These are phyloP conservation scores for Sminthurinus aureus DNA, from an alignment of 2,888 invertebrate genomes.

Conservation along the genomic window DNA sequence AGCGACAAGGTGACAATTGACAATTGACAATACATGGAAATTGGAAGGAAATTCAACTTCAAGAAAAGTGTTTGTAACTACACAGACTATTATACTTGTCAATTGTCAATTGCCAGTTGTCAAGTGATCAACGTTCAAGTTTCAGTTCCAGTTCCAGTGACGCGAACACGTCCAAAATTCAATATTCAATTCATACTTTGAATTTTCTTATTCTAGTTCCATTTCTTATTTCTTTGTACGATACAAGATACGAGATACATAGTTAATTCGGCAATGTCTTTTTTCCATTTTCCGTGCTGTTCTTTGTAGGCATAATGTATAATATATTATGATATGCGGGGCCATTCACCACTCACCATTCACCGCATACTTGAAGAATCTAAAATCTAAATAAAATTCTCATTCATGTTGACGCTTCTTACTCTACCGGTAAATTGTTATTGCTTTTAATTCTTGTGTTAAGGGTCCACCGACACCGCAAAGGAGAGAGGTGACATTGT, in stretches of 20 bases:
- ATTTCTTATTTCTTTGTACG: not conserved
- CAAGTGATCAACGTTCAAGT: too few relatives aligned
- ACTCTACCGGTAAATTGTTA: constrained; percentile 1
- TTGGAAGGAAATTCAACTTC: not conserved
- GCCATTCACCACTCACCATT: not conserved
- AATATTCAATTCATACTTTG: not conserved
- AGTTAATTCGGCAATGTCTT: not conserved
- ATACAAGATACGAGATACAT: too few relatives aligned
- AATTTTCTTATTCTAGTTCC: not conserved
- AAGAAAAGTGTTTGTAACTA: not conserved
- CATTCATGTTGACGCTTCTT: not conserved
- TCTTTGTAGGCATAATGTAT: too few relatives aligned
- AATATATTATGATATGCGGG: too few relatives aligned
- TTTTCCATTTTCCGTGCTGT: too few relatives aligned
- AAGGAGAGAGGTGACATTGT: constrained; percentile 33
- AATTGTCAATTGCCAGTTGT: constrained; percentile 19
- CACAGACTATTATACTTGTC: not conserved
- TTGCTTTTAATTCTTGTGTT: constrained; percentile 17
- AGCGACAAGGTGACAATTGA: constrained; percentile 30
- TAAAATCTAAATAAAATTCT: not conserved
- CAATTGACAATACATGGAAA: too few relatives aligned
- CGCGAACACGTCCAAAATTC: not conserved
- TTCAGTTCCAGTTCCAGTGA: constrained; percentile 4
- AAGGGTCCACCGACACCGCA: constrained; percentile 19
- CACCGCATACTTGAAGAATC: not conserved